Evolutionary conservation across 92 coral and sea anemone species (phyloP).

Genomic region (Parazoanthus atlanticus): DNA sequence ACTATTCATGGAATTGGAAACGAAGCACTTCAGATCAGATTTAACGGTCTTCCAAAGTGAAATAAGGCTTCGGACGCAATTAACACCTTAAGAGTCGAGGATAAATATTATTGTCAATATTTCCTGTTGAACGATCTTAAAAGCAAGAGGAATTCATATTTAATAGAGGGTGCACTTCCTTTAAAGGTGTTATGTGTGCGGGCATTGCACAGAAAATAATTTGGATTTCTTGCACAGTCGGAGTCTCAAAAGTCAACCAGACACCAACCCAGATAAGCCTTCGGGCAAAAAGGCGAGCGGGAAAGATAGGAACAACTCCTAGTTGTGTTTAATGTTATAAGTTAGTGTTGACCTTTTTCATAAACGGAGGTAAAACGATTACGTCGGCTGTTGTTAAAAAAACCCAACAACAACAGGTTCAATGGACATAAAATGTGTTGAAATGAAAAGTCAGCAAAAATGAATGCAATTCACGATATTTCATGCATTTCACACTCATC

Average conservation of each 20-base stretch:
- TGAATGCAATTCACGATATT: constrained; percentile 4
- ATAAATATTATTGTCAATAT: constrained; percentile 3
- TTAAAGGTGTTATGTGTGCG: background rate
- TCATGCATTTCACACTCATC: background rate
- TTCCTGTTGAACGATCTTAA: background rate
- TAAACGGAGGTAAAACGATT: background rate
- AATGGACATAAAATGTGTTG: background rate
- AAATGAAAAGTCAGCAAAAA: background rate
- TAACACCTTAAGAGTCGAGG: background rate
- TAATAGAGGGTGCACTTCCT: background rate
- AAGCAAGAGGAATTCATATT: background rate
- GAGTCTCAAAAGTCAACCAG: background rate
- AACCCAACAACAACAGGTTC: background rate
- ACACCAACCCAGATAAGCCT: background rate
- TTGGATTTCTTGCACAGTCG: background rate
- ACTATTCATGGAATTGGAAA: constrained; percentile 35
- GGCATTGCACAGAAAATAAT: background rate
- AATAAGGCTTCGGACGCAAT: background rate
- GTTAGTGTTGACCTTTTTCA: constrained; percentile 2
- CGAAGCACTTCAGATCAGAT: background rate
- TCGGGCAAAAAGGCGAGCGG: constrained; percentile 1
- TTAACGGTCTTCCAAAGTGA: background rate
- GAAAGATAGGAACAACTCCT: background rate
- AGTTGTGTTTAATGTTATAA: background rate
- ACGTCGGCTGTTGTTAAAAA: background rate